phyloP scores from a whole-genome alignment of 53 echinoderm and acorn worm species.

The Paracentrotus lividus region DNA sequence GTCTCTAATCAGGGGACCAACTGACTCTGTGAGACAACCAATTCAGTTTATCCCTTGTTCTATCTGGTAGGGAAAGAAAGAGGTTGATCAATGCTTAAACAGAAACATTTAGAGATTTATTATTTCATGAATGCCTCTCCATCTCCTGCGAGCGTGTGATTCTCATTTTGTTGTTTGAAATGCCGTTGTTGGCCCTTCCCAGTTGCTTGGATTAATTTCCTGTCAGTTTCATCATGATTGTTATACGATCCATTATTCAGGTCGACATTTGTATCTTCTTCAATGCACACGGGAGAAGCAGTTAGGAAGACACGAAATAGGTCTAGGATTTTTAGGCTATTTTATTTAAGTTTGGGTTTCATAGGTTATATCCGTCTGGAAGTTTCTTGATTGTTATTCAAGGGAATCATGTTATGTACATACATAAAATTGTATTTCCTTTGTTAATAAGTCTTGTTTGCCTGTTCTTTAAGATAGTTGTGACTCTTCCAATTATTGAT shows the following conservation, averaged over 20 bases:
- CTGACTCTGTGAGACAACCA: too few species aligned
- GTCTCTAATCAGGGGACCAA: too few species aligned
- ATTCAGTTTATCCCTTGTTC: not conserved
- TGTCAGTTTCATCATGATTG: not conserved
- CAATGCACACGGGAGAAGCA: not conserved
- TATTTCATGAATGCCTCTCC: not conserved
- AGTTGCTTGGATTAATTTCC: constrained; percentile 34
- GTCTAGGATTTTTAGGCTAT: not conserved
- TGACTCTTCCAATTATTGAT: not conserved
- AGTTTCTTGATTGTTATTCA: not conserved
- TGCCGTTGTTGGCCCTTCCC: constrained; percentile 41
- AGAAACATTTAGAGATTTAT: not conserved
- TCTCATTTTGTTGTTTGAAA: constrained; percentile 20
- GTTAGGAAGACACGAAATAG: not conserved
- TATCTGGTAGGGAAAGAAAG: not conserved
- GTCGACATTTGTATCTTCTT: not conserved
- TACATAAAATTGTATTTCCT: not conserved
- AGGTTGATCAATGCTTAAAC: not conserved
- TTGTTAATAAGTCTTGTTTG: not conserved
- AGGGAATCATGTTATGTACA: not conserved
- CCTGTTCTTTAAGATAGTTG: not conserved
- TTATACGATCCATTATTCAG: constrained; percentile 1
- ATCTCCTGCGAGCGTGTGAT: too few species aligned
- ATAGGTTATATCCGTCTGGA: not conserved
- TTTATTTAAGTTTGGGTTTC: not conserved